These are phyloP conservation scores for Drosophila pallidifrons DNA, from an alignment of 1,140 invertebrate species.

Conservation along the genomic window DNA sequence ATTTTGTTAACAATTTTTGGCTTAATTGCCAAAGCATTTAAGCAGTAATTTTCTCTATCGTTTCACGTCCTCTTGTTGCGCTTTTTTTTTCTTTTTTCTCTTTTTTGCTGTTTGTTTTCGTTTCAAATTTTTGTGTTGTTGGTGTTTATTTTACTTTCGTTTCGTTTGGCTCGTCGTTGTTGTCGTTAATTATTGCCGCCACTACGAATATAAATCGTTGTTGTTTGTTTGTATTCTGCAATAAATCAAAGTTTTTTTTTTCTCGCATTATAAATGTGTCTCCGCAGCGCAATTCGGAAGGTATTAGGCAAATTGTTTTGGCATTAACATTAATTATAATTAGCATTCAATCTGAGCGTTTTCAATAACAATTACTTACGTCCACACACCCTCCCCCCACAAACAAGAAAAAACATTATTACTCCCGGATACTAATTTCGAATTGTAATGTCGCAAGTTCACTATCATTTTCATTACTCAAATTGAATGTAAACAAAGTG, in stretches of 20 bases:
- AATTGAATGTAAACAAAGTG: conserved; percentile 58
- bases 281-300: conserved; percentile 9
- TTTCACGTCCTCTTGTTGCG: conserved; percentile 23
- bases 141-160: conserved; percentile 55
- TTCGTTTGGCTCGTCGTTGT: conserved; percentile 34
- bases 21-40: conserved; percentile 72
- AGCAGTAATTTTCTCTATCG: conserved; percentile 41
- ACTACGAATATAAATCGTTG: conserved; percentile 16
- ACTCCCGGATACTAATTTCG: background rate
- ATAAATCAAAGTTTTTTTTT: conserved; percentile 66
- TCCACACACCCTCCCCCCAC: background rate
- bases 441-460: background rate
- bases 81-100: conserved; percentile 10
- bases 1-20: conserved; percentile 74
- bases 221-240: conserved; percentile 47
- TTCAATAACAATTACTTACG: conserved; percentile 47
- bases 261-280: conserved; percentile 35
- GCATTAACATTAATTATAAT: conserved; percentile 72
- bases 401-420: too few relatives aligned
- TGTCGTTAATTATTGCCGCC: conserved; percentile 63
- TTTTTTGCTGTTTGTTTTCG: conserved; percentile 5
- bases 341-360: conserved; percentile 34
- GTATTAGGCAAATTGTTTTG: conserved; percentile 35
- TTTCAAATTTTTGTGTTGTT: conserved; percentile 17
- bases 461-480: conserved; percentile 63